Base-by-base conservation (phyloP, 2,888 invertebrate species). In the Drosophila affinis region DNA sequence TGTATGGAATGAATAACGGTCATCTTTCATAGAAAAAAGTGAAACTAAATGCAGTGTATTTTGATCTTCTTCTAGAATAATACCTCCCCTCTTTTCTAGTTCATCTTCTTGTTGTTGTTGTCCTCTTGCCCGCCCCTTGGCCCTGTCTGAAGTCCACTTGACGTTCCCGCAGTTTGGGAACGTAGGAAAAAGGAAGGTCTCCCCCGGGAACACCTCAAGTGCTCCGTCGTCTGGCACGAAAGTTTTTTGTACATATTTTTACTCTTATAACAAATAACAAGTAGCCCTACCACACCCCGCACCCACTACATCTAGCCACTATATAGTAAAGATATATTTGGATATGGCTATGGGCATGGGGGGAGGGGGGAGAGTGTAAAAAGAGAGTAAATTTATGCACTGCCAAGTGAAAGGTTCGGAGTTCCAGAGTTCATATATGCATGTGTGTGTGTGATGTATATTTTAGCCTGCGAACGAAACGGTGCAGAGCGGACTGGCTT, bases 161-260 rank as follows among this genome's bases (percentile, higher is more conserved):
- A 64, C 64, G 62, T 70, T 63, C 62, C 77, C 79, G 75, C 81
- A 68, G 61, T 47, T 48, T 17, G 63, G 74, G 49, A 18, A 45
- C 77, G 59, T 70, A 65, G 77, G 1, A 14, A 39, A 39, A n/a
- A 39, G n/a, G n/a, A 39, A 39, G 39, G 70, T 51, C 79, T 21
- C 64, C 64, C 46, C 60, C 51, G 54, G 55, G 56, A 49, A 44
- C 59, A 73, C 67, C 73, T 75, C 76, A 86, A 75, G 75, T 75
- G 75, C 73, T 58, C 70, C 70, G 51, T 67, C 80, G 86, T 82
- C 86, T 82, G 86, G 77, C 65, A 48, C 39, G n/a, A 76, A 76
- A 72, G 61, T 82, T 82, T 77, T 61, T 68, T 54, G 47, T 58
- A 27, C 21, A 34, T 57, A 55, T 73, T 57, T 72, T 53, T 17